phyloP scores from a whole-genome alignment of 1,140 invertebrate species.

The Eupristina koningsbergeri region DNA sequence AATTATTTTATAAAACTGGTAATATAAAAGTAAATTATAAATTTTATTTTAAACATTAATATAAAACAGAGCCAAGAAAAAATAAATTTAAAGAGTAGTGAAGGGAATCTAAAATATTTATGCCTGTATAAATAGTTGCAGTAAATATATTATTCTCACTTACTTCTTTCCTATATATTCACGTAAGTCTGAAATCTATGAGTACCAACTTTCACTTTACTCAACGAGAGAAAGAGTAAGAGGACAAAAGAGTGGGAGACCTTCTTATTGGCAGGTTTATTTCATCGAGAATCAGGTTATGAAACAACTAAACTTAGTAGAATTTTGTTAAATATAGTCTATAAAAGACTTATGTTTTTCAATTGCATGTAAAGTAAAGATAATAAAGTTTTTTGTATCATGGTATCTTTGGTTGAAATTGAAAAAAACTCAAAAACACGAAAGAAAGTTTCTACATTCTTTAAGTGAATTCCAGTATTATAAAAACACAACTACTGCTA shows the following conservation, averaged over 20 bases:
- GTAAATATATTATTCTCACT: background rate
- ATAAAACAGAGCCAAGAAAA: too few relatives aligned
- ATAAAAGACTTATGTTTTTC: background rate
- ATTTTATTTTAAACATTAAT: too few relatives aligned
- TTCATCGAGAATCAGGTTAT: background rate
- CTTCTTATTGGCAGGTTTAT: background rate
- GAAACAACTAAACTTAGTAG: background rate
- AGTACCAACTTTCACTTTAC: conserved; percentile 23
- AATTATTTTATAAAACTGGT: too few relatives aligned
- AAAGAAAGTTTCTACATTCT: background rate
- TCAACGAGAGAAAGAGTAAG: background rate
- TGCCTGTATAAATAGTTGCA: background rate
- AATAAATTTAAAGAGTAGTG: background rate
- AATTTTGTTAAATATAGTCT: background rate
- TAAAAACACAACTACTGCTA: too few relatives aligned
- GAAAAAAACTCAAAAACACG: background rate
- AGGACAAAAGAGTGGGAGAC: conserved; percentile 4
- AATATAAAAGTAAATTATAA: too few relatives aligned
- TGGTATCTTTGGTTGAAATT: background rate
- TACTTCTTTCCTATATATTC: background rate
- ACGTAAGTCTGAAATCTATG: conserved; percentile 19
- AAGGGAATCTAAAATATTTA: background rate
- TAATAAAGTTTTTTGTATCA: background rate
- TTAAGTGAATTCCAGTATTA: too few relatives aligned
- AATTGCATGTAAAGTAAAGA: background rate